These are phyloP conservation scores for Hippocampus mohnikei DNA, from an alignment of 2,113 vertebrate genomes.

Conservation along the genomic window DNA sequence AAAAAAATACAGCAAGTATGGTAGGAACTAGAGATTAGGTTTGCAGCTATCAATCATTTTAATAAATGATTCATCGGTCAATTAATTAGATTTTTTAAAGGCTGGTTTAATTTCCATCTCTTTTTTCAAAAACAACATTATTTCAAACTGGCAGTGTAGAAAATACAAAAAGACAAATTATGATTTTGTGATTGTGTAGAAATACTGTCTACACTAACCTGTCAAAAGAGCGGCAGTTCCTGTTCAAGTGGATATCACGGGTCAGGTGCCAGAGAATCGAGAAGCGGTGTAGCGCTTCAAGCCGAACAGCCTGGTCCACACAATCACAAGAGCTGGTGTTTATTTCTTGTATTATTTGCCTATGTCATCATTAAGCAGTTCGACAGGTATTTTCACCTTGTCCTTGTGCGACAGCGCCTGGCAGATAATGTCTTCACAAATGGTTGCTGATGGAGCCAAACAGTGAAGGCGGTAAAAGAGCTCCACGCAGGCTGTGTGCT, in stretches of 20 bases:
- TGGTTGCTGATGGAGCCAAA: conserved; percentile 84
- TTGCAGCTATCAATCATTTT: too few species aligned
- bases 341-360: conserved; percentile 8
- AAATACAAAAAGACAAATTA: too few species aligned
- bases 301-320: conserved; percentile 74
- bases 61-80: too few species aligned
- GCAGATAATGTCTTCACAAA: conserved; percentile 97
- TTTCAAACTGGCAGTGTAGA: too few species aligned
- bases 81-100: too few species aligned
- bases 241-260: conserved; percentile 85
- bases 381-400: conserved; percentile 72
- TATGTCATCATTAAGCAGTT: not conserved
- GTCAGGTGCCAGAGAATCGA: conserved; percentile 97
- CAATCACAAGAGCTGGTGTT: conserved; percentile 8
- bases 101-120: too few species aligned
- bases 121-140: too few species aligned
- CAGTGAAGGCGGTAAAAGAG: conserved; percentile 94
- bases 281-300: conserved; percentile 91
- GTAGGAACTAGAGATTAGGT: too few species aligned
- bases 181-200: not conserved
- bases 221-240: conserved; percentile 90
- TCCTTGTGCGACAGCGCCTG: conserved; percentile 82
- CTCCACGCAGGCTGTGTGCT: conserved; percentile 89
- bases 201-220: conserved; percentile 68
- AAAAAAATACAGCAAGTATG: too few species aligned